Evolutionary conservation across 92 coral and sea anemone genomes (phyloP).

Genomic region (Heliopora coerulea): DNA sequence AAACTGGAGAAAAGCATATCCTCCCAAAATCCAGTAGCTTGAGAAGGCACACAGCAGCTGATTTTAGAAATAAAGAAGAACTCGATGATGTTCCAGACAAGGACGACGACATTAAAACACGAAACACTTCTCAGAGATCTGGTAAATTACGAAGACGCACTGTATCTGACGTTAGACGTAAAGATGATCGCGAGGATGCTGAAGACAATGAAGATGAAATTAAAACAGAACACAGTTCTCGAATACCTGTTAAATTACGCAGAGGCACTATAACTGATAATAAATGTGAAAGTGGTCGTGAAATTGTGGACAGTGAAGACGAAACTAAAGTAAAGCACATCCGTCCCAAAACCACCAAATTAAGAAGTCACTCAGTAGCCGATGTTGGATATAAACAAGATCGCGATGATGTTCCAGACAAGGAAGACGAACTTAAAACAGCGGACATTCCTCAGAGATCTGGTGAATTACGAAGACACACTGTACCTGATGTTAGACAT

Average conservation of each 20-base stretch:
- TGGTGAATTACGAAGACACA: neutral
- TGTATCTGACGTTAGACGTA: neutral
- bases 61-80: neutral
- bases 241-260: neutral
- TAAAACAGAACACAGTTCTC: neutral
- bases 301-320: conserved; percentile 1
- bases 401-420: neutral
- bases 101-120: neutral
- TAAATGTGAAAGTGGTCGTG: neutral
- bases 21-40: neutral
- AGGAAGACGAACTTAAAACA: neutral
- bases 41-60: neutral
- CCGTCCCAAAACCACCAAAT: neutral
- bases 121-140: neutral
- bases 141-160: neutral
- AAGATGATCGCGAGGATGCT: neutral
- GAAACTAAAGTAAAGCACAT: neutral
- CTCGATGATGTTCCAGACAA: neutral
- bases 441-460: neutral
- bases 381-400: neutral
- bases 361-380: neutral
- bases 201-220: neutral
- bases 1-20: neutral
- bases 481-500: neutral
- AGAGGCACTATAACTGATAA: no score